Percentiles rank a stretch among this genome's conserved stretches.
These are phyloP conservation scores for Alviniconcha marisindica DNA, from an alignment of 1,140 invertebrate species.

Conservation along the genomic window DNA sequence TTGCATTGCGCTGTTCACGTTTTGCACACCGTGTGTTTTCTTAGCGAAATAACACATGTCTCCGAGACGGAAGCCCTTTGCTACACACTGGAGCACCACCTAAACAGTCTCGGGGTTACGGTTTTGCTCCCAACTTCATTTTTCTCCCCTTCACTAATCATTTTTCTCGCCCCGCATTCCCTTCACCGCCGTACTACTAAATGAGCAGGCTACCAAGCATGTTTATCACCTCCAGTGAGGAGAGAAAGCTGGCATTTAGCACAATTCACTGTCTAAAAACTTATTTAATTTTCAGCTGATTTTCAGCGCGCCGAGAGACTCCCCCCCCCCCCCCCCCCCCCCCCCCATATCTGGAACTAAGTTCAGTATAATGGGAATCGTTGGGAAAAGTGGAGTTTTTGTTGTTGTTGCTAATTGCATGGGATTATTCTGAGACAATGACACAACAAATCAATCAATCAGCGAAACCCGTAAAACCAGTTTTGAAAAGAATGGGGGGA, in stretches of 20 bases:
- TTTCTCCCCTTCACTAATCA: constrained; percentile 16
- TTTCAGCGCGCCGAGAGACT: neutral
- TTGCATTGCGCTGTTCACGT: neutral
- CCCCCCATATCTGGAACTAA: no score
- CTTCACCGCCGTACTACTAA: neutral
- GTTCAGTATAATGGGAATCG: no score
- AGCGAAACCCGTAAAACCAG: no score
- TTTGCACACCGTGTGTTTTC: constrained; percentile 25
- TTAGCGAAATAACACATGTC: constrained; percentile 32
- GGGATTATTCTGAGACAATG: no score
- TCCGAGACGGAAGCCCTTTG: neutral
- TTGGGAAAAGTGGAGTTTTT: no score
- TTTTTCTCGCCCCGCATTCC: neutral
- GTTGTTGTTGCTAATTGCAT: no score
- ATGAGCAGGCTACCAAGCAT: neutral
- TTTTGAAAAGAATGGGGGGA: no score
- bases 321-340: no score
- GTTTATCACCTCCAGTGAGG: neutral
- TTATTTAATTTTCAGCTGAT: no score
- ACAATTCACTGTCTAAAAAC: no score
- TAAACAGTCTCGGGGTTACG: constrained; percentile 15
- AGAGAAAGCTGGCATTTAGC: neutral
- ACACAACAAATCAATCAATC: no score
- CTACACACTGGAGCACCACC: neutral
- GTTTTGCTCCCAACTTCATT: constrained; percentile 23